Evolutionary conservation across 2,797 vertebrate genomes (phyloP).

Genomic region (Artibeus jamaicensis): DNA sequence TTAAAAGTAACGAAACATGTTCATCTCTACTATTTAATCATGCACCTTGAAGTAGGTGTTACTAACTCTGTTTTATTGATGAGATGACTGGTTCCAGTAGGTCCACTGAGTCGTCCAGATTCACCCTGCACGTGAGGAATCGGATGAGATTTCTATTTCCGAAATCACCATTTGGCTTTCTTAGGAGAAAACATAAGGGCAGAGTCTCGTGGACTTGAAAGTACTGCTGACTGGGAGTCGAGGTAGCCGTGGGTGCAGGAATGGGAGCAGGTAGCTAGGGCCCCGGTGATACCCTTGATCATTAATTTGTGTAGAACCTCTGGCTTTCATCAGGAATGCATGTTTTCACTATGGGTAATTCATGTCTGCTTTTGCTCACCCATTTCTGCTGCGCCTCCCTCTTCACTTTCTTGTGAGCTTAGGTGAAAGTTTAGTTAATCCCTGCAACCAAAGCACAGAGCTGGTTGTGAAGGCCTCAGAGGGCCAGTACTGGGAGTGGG

Average conservation of each 20-base stretch:
- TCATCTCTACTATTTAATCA: not conserved
- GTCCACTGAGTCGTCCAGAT: not conserved
- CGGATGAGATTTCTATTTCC: not conserved
- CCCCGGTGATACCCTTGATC: not conserved
- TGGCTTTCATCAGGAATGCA: not conserved
- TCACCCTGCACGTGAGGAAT: not conserved
- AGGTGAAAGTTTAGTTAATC: not conserved
- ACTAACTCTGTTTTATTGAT: not conserved
- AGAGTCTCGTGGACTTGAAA: not conserved
- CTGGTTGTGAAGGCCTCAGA: not conserved
- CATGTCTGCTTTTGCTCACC: not conserved
- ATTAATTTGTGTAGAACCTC: not conserved
- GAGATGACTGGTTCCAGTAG: not conserved
- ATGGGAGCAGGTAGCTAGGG: rapidly evolving
- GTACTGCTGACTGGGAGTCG: not conserved
- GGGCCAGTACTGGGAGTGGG: not conserved
- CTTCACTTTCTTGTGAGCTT: not conserved
- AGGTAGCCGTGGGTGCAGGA: rapidly evolving
- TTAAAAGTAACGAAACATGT: not conserved
- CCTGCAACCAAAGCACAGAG: not conserved
- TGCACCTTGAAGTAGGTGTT: not conserved
- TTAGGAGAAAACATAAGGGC: not conserved
- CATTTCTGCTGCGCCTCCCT: not conserved
- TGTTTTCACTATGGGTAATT: not conserved
- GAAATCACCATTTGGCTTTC: not conserved